Percentiles rank a stretch among this genome's conserved stretches.
Evolutionary conservation across 2,888 invertebrate species (phyloP).

Genomic region (Therioaphis trifolii): DNA sequence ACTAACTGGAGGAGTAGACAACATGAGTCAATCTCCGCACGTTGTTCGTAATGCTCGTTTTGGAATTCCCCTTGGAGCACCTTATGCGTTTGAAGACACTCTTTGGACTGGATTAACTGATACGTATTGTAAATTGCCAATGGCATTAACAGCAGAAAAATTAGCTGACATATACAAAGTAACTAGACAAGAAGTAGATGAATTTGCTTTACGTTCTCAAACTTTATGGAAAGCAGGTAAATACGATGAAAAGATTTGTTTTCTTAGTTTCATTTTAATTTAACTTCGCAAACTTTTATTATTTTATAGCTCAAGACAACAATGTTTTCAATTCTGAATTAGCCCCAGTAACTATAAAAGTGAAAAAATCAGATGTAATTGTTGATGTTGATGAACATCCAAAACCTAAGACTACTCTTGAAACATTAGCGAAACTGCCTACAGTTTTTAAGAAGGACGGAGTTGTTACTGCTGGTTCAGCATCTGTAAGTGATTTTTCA

Average conservation of each 20-base stretch:
- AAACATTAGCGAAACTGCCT: conserved; percentile 85
- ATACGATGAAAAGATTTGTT: conserved; percentile 8
- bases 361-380: conserved; percentile 83
- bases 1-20: conserved; percentile 92
- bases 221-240: conserved; percentile 85
- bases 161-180: conserved; percentile 86
- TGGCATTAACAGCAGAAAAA: conserved; percentile 97
- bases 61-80: conserved; percentile 85
- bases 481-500: conserved; percentile 78
- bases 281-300: conserved; percentile 2
- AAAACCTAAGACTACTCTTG: conserved; percentile 86
- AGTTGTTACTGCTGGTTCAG: conserved; percentile 91
- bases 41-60: conserved; percentile 86
- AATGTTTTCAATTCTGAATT: conserved; percentile 93
- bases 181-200: conserved; percentile 84
- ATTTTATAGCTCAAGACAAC: conserved; percentile 80
- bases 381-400: conserved; percentile 94
- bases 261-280: too few relatives aligned
- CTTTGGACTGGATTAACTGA: conserved; percentile 92
- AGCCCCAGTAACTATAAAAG: conserved; percentile 83
- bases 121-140: conserved; percentile 88
- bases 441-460: conserved; percentile 95
- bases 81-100: conserved; percentile 84
- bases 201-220: conserved; percentile 87
- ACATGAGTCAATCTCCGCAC: conserved; percentile 94